Base-by-base conservation (phyloP, 2,113 vertebrate genomes). In the Euleptes europaea region DNA sequence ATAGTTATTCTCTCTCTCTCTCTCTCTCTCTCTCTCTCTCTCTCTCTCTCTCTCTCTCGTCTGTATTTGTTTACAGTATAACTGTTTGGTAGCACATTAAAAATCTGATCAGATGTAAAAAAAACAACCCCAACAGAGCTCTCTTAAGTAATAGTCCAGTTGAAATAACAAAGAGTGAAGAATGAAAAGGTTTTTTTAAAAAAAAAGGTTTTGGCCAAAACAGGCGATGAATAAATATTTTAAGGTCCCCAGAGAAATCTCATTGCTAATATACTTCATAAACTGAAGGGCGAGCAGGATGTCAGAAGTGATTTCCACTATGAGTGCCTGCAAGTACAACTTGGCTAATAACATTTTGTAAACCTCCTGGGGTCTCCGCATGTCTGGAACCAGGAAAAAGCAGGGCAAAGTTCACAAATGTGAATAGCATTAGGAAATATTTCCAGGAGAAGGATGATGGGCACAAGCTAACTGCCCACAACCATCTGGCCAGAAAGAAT, bases 231-330 rank as follows among this genome's bases (percentile, higher is more conserved):
- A 73, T 63, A 83, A 83, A 83, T 75, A 65, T 13, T 75, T 42
- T 57, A 3, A 65, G 51, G 40, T 49, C 57, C 57, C 40, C 28
- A 28, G 72, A 76, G 72, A 83, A 42, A 75, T 75, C 40, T 83
- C 66, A 76, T 83, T 83, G 82, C 82, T 83, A 83, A 83, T 83
- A 83, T 75, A 49, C 40, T 83, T 49, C 72, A 83, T 75, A 75
- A 75, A 31, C 60, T 83, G 42, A 66, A 40, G 28, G 80, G 38
- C 33, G 19, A 65, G 23, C 71, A 75, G 72, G 57, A 83, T 83
- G 60, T 83, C 72, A 83, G 71, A 75, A 83, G 82, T 66, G 72
- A 82, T 21, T 21, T 49, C 1, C 14, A 71, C 1, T 2, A 5
- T 35, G 1, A 1, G 9, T 19, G 10, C 1, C 21, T 78, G 57